phyloP scores from a whole-genome alignment of 2,888 invertebrate genomes.

The Urechis unicinctus region DNA sequence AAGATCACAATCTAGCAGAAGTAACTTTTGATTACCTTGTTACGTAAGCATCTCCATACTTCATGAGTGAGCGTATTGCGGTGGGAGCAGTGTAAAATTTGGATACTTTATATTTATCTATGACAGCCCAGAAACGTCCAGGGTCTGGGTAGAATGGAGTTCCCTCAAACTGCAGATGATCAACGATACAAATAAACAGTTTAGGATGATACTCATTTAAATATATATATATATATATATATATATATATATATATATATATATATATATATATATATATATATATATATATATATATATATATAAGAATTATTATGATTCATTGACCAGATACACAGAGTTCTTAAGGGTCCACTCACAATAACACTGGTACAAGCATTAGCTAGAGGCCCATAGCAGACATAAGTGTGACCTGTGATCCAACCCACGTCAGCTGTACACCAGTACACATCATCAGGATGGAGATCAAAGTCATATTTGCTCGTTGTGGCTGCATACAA shows the following conservation, averaged over 20 bases:
- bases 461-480: conserved; percentile 85
- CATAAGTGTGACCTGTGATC: conserved; percentile 59
- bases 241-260: no score
- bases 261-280: no score
- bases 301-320: no score
- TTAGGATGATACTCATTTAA: no score
- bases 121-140: conserved; percentile 85
- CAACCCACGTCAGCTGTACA: conserved; percentile 61
- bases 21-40: conserved; percentile 56
- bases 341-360: conserved; percentile 61
- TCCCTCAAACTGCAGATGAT: conserved; percentile 64
- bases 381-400: conserved; percentile 86
- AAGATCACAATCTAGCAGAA: not conserved
- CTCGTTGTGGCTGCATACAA: conserved; percentile 84
- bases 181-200: not conserved
- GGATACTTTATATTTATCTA: conserved; percentile 84
- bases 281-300: no score
- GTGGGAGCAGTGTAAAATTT: conserved; percentile 99
- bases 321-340: no score
- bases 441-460: conserved; percentile 51
- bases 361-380: conserved; percentile 91
- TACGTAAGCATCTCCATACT: conserved; percentile 80
- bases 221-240: no score
- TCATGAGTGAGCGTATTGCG: conserved; percentile 92
- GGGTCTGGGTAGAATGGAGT: conserved; percentile 91